These are phyloP conservation scores for Alentia gelatinosa DNA, from an alignment of 2,888 invertebrate species.

Conservation along the genomic window DNA sequence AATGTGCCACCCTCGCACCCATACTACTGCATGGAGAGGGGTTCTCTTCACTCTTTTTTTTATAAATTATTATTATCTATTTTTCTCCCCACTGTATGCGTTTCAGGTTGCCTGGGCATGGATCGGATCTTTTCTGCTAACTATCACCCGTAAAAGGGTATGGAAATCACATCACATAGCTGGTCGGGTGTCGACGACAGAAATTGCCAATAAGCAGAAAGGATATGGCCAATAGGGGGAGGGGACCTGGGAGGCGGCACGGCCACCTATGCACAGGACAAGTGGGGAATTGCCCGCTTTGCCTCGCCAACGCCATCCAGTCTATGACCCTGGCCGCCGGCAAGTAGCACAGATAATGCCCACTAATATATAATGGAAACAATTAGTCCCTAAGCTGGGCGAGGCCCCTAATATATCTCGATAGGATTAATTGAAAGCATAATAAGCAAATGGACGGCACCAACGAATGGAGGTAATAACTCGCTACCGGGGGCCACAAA, in stretches of 20 bases:
- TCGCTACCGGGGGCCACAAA: neutral
- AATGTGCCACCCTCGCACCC: neutral
- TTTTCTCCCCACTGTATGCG: neutral
- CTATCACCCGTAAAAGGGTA: slow-evolving; percentile 1
- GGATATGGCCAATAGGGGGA: slow-evolving; percentile 41
- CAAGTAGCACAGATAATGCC: slow-evolving; percentile 42
- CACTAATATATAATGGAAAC: slow-evolving; percentile 50
- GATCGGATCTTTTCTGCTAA: neutral
- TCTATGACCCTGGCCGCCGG: neutral
- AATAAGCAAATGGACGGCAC: slow-evolving; percentile 30
- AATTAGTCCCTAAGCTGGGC: slow-evolving; percentile 35
- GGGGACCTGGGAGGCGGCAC: neutral
- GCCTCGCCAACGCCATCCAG: neutral
- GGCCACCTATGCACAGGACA: neutral
- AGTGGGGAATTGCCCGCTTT: neutral
- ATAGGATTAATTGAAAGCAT: slow-evolving; percentile 53
- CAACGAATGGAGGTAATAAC: slow-evolving; percentile 47
- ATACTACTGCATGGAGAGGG: neutral
- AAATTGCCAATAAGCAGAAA: slow-evolving; percentile 51
- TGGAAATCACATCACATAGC: slow-evolving; percentile 39
- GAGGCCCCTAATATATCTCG: slow-evolving; percentile 37
- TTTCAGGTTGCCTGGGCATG: neutral
- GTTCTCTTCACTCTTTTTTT: neutral
- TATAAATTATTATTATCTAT: neutral
- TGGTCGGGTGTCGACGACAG: slow-evolving; percentile 3